These are phyloP conservation scores for Trissonchulus latispiculum DNA, from an alignment of 2,888 invertebrate genomes.

Conservation along the genomic window DNA sequence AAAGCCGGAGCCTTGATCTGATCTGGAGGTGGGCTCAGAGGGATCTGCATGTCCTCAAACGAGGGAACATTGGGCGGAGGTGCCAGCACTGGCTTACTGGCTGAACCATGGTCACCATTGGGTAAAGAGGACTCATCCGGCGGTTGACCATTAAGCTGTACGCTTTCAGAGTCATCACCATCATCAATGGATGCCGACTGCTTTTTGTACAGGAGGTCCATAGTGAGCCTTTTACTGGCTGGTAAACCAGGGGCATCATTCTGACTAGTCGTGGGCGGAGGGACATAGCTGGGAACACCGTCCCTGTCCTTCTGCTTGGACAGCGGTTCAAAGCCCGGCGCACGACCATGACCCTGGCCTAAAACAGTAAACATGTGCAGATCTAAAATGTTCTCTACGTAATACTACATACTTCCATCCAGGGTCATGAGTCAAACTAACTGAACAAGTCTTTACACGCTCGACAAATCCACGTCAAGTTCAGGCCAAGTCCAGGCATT, in stretches of 20 bases:
- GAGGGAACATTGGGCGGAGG: constrained; percentile 9
- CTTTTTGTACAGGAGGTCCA: constrained; percentile 15
- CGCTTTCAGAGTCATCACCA: not conserved
- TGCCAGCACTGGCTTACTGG: too few relatives aligned
- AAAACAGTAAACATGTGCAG: too few relatives aligned
- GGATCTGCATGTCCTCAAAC: not conserved
- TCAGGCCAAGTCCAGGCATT: too few relatives aligned
- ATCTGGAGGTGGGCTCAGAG: not conserved
- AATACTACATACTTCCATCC: too few relatives aligned
- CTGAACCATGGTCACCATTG: too few relatives aligned
- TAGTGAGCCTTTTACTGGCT: constrained; percentile 11
- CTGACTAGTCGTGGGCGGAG: not conserved
- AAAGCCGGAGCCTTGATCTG: not conserved
- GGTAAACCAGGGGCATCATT: constrained; percentile 7
- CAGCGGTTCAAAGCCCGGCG: not conserved
- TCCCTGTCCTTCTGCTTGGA: too few relatives aligned
- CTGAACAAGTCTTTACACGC: too few relatives aligned
- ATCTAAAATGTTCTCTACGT: too few relatives aligned
- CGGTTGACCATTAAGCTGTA: constrained; percentile 15
- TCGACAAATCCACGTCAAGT: too few relatives aligned
- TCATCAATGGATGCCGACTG: not conserved
- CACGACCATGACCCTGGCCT: too few relatives aligned
- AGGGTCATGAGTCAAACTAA: too few relatives aligned
- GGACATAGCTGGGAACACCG: not conserved
- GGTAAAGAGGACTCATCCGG: too few relatives aligned